Base-by-base conservation (phyloP, 1,140 invertebrate species). In the Drosophila sp. region DNA sequence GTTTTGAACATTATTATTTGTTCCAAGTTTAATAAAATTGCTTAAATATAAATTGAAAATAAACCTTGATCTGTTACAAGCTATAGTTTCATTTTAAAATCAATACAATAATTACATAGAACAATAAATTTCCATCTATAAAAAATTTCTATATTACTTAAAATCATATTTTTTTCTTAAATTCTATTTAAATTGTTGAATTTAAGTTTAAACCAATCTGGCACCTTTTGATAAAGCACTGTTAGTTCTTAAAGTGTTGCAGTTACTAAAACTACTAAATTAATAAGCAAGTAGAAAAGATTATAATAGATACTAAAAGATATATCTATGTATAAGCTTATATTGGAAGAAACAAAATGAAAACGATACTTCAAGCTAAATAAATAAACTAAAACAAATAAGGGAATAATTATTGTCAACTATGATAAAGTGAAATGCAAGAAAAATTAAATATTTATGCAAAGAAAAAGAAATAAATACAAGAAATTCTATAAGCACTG, bases 381-480 rank as follows among this genome's bases (percentile, higher is more conserved):
- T 11, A 27, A 62, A 57, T 41, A 13, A 66, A 72, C 18, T 58
- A 65, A 67, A 70, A 51, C 45, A 34, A 65, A 56, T 50, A 45
- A 61, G 46, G 21, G 21, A 53, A 46, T 80, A 72, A 65, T 62
- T 80, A 86, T 71, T 80, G 81, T 86, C 73, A 77, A 76, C 48
- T 64, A 75, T 58, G 51, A 27, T 18, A 64, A 40, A 64, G 29
- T 40, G 45, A 14, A 34, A 53, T 41, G 67, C 66, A 63, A 59
- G 43, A 45, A 29, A 66, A 72, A 67, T 66, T 67, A 83, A 76
- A 64, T 83, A 79, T 83, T 59, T 73, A 82, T 75, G 69, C 69
- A 78, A 75, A 86, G 77, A 80, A 56, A 78, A 75, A 86, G 77
- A 80, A 56, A 76, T 8, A 75, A 54, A 34, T 9, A 36, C 59